Conservation (phyloP, 2,113 vertebrate genomes). For the Erythrolamprus reginae region DNA sequence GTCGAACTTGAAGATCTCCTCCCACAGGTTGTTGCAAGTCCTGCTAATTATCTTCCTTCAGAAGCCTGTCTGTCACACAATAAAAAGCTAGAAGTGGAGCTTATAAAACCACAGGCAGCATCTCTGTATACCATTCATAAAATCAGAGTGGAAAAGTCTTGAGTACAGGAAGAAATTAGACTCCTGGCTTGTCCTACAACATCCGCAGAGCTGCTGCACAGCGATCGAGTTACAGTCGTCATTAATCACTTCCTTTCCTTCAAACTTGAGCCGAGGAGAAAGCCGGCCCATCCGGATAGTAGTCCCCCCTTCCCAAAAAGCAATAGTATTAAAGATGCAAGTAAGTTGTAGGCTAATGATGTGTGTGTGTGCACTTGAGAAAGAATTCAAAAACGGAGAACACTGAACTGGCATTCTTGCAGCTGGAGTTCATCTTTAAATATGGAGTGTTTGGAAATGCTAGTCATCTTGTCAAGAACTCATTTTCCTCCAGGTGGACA, state of each 20-base stretch:
- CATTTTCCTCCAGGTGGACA: not conserved
- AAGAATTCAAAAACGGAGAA: not conserved
- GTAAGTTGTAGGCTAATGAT: not conserved
- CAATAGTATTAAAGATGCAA: not conserved
- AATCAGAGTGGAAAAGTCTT: not conserved
- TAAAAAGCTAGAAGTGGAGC: not conserved
- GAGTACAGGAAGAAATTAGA: not conserved
- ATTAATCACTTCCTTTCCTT: not conserved
- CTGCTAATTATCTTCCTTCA: not conserved
- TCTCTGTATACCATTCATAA: accelerated
- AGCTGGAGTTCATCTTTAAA: slow-evolving; percentile 1
- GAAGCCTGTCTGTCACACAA: not conserved
- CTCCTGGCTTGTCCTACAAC: not conserved
- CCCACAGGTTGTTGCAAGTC: not conserved
- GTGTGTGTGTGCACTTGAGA: no score
- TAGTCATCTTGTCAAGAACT: not conserved
- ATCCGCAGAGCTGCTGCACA: not conserved
- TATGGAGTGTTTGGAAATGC: not conserved
- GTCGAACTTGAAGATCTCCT: not conserved
- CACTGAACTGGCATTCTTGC: not conserved
- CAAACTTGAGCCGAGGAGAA: not conserved
- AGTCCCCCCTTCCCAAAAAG: not conserved
- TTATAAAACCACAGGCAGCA: not conserved
- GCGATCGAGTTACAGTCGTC: not conserved
- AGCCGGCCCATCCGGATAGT: accelerated